A percentile compares a stretch with the other conserved stretches of the same genome.
Conservation (phyloP, 1,140 invertebrate species). For the Hermetia illucens region DNA sequence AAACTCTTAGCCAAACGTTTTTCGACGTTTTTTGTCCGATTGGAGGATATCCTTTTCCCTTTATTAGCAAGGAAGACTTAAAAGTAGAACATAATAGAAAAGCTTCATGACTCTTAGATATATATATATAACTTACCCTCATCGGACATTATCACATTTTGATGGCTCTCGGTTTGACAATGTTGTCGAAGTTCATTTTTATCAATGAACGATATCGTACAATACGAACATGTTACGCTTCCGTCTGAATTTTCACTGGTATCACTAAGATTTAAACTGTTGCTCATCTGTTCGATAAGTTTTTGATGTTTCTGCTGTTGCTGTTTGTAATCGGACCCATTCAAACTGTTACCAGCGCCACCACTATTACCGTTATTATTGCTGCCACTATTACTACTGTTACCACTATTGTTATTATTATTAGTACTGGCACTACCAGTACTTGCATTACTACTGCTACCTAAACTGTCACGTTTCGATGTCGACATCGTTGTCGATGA, state of each 20-base stretch:
- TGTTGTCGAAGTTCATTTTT: slow-evolving; percentile 44
- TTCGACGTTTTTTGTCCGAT: too few relatives aligned
- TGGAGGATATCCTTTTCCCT: too few relatives aligned
- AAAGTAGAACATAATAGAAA: not conserved
- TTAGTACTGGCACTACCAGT: slow-evolving; percentile 7
- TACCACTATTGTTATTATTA: slow-evolving; percentile 1
- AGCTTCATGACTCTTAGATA: not conserved
- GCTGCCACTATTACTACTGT: slow-evolving; percentile 11
- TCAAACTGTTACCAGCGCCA: not conserved
- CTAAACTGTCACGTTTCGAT: slow-evolving; percentile 10
- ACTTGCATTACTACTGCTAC: not conserved
- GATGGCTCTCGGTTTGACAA: slow-evolving; percentile 49
- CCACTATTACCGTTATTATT: slow-evolving; percentile 2
- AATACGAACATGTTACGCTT: slow-evolving; percentile 35
- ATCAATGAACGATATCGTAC: slow-evolving; percentile 42
- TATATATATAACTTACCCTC: slow-evolving; percentile 32
- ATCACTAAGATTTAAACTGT: slow-evolving; percentile 1
- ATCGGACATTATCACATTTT: slow-evolving; percentile 54
- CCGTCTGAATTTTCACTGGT: slow-evolving; percentile 11
- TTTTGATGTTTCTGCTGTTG: not conserved
- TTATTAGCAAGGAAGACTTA: too few relatives aligned
- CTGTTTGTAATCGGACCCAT: not conserved
- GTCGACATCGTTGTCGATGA: slow-evolving; percentile 16
- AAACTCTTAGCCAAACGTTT: too few relatives aligned
- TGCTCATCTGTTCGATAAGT: not conserved